Conservation (phyloP, 2,113 vertebrate genomes). For the Pontoporia blainvillei region DNA sequence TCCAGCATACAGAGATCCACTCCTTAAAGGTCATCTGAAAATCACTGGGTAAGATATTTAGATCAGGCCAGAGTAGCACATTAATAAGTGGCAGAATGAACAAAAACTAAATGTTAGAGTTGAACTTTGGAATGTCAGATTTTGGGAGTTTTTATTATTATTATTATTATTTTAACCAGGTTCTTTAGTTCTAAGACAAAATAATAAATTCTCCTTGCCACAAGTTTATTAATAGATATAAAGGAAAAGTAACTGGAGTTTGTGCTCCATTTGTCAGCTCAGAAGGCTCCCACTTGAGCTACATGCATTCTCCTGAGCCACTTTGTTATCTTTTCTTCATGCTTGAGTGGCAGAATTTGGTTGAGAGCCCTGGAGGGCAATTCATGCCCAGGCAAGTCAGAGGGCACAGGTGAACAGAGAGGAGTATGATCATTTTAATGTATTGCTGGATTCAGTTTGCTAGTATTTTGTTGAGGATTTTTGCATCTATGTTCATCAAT, state of each 20-base stretch:
- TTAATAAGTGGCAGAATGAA: background rate
- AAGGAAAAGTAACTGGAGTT: background rate
- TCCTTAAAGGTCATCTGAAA: conserved; percentile 11
- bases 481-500: background rate
- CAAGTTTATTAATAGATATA: background rate
- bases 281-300: background rate
- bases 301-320: background rate
- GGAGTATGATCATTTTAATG: background rate
- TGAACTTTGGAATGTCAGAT: background rate
- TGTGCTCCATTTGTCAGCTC: background rate
- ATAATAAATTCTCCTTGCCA: background rate
- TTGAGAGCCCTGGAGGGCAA: background rate
- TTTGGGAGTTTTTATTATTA: background rate
- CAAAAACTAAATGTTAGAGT: background rate
- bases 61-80: background rate
- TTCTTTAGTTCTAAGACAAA: background rate
- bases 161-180: background rate
- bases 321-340: background rate
- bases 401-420: background rate
- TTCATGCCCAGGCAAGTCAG: background rate
- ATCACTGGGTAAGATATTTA: background rate
- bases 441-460: background rate
- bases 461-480: background rate
- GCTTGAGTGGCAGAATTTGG: background rate
- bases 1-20: background rate